Base-by-base conservation (phyloP, 92 coral and sea anemone species). In the Chrysogorgia sp. region DNA sequence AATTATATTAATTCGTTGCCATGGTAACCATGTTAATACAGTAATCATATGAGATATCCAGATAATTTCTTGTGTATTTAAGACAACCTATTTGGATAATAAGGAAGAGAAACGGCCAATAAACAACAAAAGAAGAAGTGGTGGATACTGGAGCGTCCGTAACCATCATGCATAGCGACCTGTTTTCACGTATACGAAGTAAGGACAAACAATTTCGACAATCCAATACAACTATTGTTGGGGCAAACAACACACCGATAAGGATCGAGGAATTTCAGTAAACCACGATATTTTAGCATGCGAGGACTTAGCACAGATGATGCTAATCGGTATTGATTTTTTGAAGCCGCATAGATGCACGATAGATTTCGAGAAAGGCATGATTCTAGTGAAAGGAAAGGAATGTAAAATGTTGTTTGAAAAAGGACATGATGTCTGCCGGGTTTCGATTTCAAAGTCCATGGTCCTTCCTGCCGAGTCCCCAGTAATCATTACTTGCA, bases 71-170 rank as follows among this genome's bases (percentile, higher is more conserved):
- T n/a, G n/a, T n/a, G n/a, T n/a, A n/a, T n/a, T n/a, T n/a, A n/a
- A n/a, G n/a, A n/a, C n/a, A n/a, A n/a, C n/a, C n/a, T n/a, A n/a
- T n/a, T n/a, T n/a, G n/a, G n/a, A n/a, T n/a, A n/a, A n/a, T n/a
- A n/a, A n/a, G n/a, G n/a, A n/a, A n/a, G n/a, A n/a, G n/a, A n/a
- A n/a, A n/a, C n/a, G n/a, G n/a, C n/a, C n/a, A n/a, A n/a, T n/a
- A n/a, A n/a, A n/a, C n/a, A n/a, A n/a, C n/a, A n/a, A n/a, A n/a
- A 37, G 58, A 76, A 63, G 71, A 76, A 22, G 20, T 78, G 64
- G 64, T 65, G 45, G 76, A 78, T 43, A 78, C 83, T 43, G 77
- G 83, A n/a, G 83, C 83, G 22, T 66, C 83, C 63, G 72, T 78
- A 40, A 78, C 83, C 28, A 63, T 63, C 26, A 55, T 72, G 63